A percentile compares a stretch with the other conserved stretches of the same genome.
phyloP scores from a whole-genome alignment of 2,113 vertebrate species.

The Hippolais icterina region DNA sequence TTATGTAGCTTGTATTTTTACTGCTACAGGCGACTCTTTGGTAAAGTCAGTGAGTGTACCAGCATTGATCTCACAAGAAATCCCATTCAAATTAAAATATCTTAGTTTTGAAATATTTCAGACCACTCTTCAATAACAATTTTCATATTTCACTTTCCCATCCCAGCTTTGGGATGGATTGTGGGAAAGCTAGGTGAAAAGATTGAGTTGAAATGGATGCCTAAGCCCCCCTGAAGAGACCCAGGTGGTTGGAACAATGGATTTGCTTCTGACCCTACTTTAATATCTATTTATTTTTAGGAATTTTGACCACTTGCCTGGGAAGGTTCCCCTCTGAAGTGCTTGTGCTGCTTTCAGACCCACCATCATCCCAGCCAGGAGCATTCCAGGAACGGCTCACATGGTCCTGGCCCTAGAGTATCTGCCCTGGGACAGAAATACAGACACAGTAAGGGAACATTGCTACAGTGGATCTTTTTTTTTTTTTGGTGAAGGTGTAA shows the following conservation, averaged over 20 bases:
- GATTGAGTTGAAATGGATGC: neutral
- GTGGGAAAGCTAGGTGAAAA: neutral
- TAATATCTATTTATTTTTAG: neutral
- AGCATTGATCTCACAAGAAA: neutral
- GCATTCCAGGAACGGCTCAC: rapidly evolving
- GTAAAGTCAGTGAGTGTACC: neutral
- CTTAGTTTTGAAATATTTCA: neutral
- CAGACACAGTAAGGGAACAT: neutral
- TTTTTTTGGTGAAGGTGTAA: neutral
- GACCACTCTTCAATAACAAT: neutral
- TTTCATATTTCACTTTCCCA: neutral
- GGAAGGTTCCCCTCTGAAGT: neutral
- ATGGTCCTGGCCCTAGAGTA: too few relatives aligned
- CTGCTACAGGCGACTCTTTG: neutral
- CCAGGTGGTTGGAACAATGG: neutral
- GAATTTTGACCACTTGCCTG: neutral
- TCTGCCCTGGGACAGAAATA: neutral
- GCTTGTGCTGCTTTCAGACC: neutral
- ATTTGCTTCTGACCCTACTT: neutral
- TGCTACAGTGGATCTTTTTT: neutral
- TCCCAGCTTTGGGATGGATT: neutral
- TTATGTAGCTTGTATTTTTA: neutral
- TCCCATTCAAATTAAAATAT: neutral
- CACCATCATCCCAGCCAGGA: rapidly evolving
- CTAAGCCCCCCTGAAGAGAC: neutral